Base-by-base conservation (phyloP, 1,140 invertebrate species). In the Pectinophora gossypiella region DNA sequence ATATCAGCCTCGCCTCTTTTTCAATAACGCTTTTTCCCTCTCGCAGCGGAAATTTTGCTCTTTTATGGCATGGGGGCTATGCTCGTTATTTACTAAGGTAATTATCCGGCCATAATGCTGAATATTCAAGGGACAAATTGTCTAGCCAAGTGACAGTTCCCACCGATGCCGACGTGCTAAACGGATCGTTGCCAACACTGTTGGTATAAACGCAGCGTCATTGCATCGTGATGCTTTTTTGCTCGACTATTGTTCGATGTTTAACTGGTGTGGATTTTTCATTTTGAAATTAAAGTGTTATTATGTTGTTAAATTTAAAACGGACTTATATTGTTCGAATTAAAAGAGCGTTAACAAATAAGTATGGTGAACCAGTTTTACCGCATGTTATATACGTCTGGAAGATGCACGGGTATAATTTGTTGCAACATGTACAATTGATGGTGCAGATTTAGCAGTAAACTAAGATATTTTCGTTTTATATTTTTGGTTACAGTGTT, bases 1-100 rank as follows among this genome's bases (percentile, higher is more conserved):
- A 85, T 85, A 84, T 82, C 76, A 79, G 72, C 73, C 27, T 80
- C 76, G 73, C 72, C 70, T 78, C 77, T 84, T 87, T 87, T 87
- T 87, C 84, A 85, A 87, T 87, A 87, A 82, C 71, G 81, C 77
- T 76, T 82, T 85, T 84, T 79, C 78, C 72, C 68, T 76, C 73
- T 73, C 72, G 62, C 76, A 68, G 70, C 74, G 72, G 72, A 83
- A 82, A 87, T 82, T 85, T 84, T 85, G 76, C 77, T 80, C 81
- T 82, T 86, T 83, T 85, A 78, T 69, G 71, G 76, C 52, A 71
- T 72, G 67, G 56, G 68, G 64, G 68, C 66, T 79, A 83, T 82
- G 74, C 74, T 76, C 64, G 74, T 72, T 83, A 80, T 85, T 86
- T 80, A 76, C 76, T 77, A 68, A 72, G 62, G 68, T 81, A 78